These are phyloP conservation scores for Macropis europaea DNA, from an alignment of 2,888 invertebrate species.

Conservation along the genomic window DNA sequence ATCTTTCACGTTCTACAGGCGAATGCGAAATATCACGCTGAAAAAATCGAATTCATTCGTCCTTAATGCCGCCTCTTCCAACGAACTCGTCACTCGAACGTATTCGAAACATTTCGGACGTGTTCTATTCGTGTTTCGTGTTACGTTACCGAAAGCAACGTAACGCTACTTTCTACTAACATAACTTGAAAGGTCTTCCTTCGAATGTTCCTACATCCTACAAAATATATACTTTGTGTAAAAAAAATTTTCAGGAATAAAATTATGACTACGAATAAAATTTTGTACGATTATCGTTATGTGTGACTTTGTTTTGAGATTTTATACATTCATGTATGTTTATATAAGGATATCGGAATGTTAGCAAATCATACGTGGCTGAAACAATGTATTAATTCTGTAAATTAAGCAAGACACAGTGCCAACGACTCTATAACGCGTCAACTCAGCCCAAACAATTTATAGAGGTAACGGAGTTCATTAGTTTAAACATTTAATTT, in stretches of 20 bases:
- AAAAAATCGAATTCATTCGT: slow-evolving; percentile 4
- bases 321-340: no score
- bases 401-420: slow-evolving; percentile 41
- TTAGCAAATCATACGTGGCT: no score
- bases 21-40: background rate
- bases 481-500: no score
- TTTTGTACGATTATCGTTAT: no score
- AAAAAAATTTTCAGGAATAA: no score
- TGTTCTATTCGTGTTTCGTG: background rate
- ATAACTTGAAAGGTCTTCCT: slow-evolving; percentile 1
- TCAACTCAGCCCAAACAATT: slow-evolving; percentile 35
- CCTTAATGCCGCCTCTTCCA: background rate
- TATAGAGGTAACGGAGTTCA: no score
- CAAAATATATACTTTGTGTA: no score
- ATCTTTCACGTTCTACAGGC: slow-evolving; percentile 27
- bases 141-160: background rate
- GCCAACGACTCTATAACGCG: slow-evolving; percentile 49
- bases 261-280: no score
- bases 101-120: background rate
- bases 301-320: no score
- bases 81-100: background rate
- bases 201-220: no score
- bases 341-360: no score
- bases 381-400: background rate
- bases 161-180: slow-evolving; percentile 10